A percentile compares a stretch with the other conserved stretches of the same genome.
Conservation (phyloP, 2,888 invertebrate genomes). For the Plebejus argus region DNA sequence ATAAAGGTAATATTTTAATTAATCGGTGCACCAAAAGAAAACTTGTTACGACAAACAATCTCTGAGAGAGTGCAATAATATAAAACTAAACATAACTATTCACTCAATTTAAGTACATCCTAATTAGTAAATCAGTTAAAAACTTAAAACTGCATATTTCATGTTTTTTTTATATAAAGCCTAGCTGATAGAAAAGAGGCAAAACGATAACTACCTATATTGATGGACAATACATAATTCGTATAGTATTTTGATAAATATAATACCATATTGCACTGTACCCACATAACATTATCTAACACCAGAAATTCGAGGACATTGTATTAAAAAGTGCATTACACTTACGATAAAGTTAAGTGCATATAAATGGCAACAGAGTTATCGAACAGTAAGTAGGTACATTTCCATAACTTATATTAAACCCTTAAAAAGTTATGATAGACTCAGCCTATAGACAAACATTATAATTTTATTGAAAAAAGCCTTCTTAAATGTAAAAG, state of each 20-base stretch:
- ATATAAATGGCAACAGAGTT: constrained; percentile 49
- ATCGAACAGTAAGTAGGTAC: constrained; percentile 57
- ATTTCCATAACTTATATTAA: constrained; percentile 46
- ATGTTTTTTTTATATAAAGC: constrained; percentile 45
- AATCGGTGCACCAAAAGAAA: constrained; percentile 62
- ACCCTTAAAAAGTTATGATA: constrained; percentile 46
- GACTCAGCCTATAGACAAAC: constrained; percentile 69
- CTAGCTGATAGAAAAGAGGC: constrained; percentile 51
- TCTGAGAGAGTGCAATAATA: constrained; percentile 63
- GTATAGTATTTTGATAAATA: constrained; percentile 33
- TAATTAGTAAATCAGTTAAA: constrained; percentile 53
- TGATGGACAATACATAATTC: constrained; percentile 26
- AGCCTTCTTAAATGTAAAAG: constrained; percentile 67
- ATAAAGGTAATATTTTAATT: constrained; percentile 62
- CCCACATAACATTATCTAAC: constrained; percentile 53
- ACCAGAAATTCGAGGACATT: constrained; percentile 50
- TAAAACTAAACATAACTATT: constrained; percentile 59
- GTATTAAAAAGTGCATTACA: constrained; percentile 38
- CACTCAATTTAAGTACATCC: constrained; percentile 56
- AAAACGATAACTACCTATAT: constrained; percentile 5
- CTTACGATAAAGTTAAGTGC: constrained; percentile 41
- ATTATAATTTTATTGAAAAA: constrained; percentile 56
- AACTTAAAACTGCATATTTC: constrained; percentile 51
- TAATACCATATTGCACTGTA: constrained; percentile 66
- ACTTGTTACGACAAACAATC: constrained; percentile 57